phyloP scores from a whole-genome alignment of 2,888 invertebrate species.

The Trichacis sp. region DNA sequence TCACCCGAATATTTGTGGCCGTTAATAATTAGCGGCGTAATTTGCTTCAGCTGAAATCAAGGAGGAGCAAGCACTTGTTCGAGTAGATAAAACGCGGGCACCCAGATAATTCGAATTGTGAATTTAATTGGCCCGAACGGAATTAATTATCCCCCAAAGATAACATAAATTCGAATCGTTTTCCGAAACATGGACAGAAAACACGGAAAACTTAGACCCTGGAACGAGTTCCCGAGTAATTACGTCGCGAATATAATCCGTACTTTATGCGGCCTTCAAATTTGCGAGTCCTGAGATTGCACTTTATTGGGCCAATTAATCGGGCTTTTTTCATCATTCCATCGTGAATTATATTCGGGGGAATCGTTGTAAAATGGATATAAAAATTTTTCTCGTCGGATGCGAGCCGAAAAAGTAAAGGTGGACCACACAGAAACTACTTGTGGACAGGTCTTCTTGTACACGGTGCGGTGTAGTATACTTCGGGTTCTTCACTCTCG shows the following conservation, averaged over 20 bases:
- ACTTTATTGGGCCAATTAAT: slow-evolving; percentile 2
- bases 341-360: neutral
- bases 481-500: slow-evolving; percentile 35
- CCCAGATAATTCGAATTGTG: slow-evolving; percentile 24
- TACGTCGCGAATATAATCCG: neutral
- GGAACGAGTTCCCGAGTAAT: too few species aligned
- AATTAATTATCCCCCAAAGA: slow-evolving; percentile 31
- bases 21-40: slow-evolving; percentile 37
- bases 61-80: slow-evolving; percentile 27
- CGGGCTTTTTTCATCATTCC: neutral
- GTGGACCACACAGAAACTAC: slow-evolving; percentile 51
- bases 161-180: slow-evolving; percentile 12
- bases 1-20: slow-evolving; percentile 10
- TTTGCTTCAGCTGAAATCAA: slow-evolving; percentile 30
- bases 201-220: too few species aligned
- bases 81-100: slow-evolving; percentile 28
- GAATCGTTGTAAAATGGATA: neutral
- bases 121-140: slow-evolving; percentile 26
- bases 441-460: slow-evolving; percentile 49
- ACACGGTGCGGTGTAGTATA: slow-evolving; percentile 42
- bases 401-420: slow-evolving; percentile 28
- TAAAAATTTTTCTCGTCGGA: slow-evolving; percentile 15
- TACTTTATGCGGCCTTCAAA: too few species aligned
- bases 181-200: neutral
- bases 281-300: neutral